Evolutionary conservation across 2,888 invertebrate species (phyloP).

Genomic region (Xestia xanthographa): DNA sequence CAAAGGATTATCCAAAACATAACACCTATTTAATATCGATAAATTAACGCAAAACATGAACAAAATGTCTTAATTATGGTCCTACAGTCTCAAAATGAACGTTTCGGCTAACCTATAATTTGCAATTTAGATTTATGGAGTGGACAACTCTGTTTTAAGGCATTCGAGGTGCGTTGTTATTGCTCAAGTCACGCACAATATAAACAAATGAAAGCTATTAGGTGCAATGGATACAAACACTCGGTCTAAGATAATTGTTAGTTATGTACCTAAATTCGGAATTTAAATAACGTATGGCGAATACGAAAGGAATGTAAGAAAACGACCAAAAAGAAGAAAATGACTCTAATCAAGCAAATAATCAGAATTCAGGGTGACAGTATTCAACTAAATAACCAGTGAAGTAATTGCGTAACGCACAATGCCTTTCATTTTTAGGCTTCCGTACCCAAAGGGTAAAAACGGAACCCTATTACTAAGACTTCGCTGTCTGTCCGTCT

Average conservation of each 20-base stretch:
- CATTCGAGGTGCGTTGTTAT: constrained; percentile 30
- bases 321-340: too few relatives aligned
- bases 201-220: constrained; percentile 19
- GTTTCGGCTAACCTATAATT: constrained; percentile 25
- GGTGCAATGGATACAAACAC: background rate
- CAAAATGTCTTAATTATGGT: constrained; percentile 8
- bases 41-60: constrained; percentile 1
- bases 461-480: too few relatives aligned
- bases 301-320: too few relatives aligned
- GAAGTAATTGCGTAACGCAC: too few relatives aligned
- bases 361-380: too few relatives aligned
- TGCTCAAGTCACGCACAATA: constrained; percentile 14
- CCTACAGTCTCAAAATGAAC: background rate
- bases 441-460: too few relatives aligned
- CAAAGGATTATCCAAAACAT: background rate
- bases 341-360: too few relatives aligned
- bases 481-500: too few relatives aligned
- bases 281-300: background rate
- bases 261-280: background rate
- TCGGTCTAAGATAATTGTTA: background rate
- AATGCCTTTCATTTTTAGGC: too few relatives aligned
- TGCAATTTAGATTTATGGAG: constrained; percentile 32
- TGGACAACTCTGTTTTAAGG: constrained; percentile 2
- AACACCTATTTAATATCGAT: background rate
- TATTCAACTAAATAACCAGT: too few relatives aligned